Evolutionary conservation across 2,888 invertebrate species (phyloP), one percentile per base, ranked within the genome.

Genomic region (Polietes domitor): DNA sequence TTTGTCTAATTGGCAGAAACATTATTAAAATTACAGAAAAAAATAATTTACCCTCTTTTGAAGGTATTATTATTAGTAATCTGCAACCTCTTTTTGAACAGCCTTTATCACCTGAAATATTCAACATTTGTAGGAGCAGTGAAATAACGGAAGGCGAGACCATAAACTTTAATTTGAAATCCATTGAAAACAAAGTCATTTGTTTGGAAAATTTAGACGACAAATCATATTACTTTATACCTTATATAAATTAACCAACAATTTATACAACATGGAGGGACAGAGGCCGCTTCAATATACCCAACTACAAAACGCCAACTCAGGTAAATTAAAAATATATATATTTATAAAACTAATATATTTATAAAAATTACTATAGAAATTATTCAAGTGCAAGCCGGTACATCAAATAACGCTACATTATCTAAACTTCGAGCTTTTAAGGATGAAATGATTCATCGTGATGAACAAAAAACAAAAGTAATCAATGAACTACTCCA

Each of bases 11-110:
- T 53, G 53, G 10, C 17, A 61, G 15, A 26, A n/a, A 55, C 15
- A 61, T 61, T 61, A 28, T 61, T 12, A 61, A 61, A 61, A 28
- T 61, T 28, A 28, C 15, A 15, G 21, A 61, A 15, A 61, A 61
- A 15, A 26, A 61, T 15, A 15, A 21, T 21, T 19, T 53, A 6
- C 53, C 6, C 7, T 61, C 26, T 28, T 28, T 61, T 12, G 55
- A 61, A 28, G 61, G 61, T 28, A 15, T 28, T 28, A 15, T 24
- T 24, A 24, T 61, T 28, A 61, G 6, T 17, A 61, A 61, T 61
- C 61, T 61, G n/a, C 7, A n/a, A 15, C 28, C 61, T 61, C 6
- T 3, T 61, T 61, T 61, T 28, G 28, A 61, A 61, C 28, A 61
- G 28, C 61, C 61, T 3, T 15, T 61, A 17, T 61, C 28, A 26